These are phyloP conservation scores for Protonibea diacanthus DNA, from an alignment of 2,797 vertebrate species.

Conservation along the genomic window DNA sequence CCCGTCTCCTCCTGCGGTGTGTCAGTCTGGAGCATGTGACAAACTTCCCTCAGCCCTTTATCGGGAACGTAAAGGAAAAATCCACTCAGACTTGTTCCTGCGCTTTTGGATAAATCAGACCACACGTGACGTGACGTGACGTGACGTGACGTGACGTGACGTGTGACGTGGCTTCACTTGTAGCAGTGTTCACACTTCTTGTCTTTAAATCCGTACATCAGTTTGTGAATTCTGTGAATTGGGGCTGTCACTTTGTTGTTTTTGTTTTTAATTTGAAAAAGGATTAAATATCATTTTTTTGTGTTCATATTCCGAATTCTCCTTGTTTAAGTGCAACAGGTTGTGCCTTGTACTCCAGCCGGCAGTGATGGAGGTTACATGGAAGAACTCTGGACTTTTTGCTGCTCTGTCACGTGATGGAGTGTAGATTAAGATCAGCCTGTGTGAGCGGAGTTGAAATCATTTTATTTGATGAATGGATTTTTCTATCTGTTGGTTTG, in stretches of 20 bases:
- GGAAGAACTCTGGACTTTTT: not conserved
- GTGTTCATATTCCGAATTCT: not conserved
- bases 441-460: not conserved
- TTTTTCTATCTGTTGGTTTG: not conserved
- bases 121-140: not conserved
- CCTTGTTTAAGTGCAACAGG: not conserved
- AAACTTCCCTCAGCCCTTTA: constrained; percentile 46
- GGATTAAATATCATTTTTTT: not conserved
- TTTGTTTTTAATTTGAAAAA: not conserved
- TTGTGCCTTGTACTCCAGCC: not conserved
- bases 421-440: not conserved
- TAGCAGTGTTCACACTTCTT: not conserved
- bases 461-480: not conserved
- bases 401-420: not conserved
- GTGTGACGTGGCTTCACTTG: too few species aligned
- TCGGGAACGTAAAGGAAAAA: constrained; percentile 50
- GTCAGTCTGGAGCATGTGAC: constrained; percentile 16
- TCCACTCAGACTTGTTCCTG: constrained; percentile 25
- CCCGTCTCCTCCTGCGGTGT: constrained; percentile 22
- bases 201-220: not conserved
- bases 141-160: too few species aligned
- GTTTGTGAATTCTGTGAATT: not conserved
- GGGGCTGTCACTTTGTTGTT: not conserved
- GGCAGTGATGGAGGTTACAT: not conserved
- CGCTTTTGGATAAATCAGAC: not conserved